Conservation (phyloP, 2,113 vertebrate genomes). For the Microtus montanus region DNA sequence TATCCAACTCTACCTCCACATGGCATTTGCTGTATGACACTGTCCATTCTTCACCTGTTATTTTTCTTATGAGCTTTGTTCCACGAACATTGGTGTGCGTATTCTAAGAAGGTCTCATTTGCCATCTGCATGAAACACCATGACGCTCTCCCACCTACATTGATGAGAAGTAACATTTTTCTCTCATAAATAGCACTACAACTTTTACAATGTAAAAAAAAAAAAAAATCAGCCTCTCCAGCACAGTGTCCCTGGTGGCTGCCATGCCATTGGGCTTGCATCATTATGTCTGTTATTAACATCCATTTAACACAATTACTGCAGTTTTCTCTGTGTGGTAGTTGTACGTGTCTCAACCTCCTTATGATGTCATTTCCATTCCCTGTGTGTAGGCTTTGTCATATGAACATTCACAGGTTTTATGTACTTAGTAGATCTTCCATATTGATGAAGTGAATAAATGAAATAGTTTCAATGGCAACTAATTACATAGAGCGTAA, state of each 20-base stretch:
- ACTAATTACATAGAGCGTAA: background rate
- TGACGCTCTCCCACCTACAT: too few relatives aligned
- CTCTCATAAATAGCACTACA: background rate
- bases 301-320: constrained; percentile 20
- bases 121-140: rapidly evolving
- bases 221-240: background rate
- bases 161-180: background rate
- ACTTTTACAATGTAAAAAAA: background rate
- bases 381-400: background rate
- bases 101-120: background rate
- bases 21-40: background rate
- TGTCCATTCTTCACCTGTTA: background rate
- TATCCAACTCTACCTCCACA: background rate
- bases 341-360: background rate
- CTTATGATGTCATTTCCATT: background rate
- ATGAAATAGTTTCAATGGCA: background rate
- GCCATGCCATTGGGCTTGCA: background rate
- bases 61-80: background rate
- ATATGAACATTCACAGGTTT: background rate
- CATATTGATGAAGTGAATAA: background rate
- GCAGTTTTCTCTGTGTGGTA: background rate
- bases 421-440: background rate
- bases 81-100: background rate
- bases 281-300: background rate
- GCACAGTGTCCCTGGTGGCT: background rate